Conservation (phyloP, 2,888 invertebrate species). For the Blastobasis lacticolella region DNA sequence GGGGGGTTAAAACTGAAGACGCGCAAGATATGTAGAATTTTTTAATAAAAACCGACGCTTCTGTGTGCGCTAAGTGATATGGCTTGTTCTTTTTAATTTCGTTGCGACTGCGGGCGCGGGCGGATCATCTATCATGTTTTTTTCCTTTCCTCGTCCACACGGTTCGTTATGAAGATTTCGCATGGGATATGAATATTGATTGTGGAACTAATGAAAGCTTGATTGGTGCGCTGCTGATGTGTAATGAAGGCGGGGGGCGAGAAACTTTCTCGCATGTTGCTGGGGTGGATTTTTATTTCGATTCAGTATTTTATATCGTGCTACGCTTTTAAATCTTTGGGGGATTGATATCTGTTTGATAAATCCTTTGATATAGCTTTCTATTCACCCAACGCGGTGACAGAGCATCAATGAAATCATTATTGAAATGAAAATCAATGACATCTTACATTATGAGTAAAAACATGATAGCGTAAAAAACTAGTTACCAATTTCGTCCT, state of each 20-base stretch:
- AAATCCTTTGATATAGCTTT: too few relatives aligned
- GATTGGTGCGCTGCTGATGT: conserved; percentile 65
- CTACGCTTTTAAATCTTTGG: too few relatives aligned
- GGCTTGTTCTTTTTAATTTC: conserved; percentile 74
- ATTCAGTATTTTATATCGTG: conserved; percentile 23
- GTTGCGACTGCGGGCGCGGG: conserved; percentile 56
- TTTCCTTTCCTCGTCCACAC: conserved; percentile 17
- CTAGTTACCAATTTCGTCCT: too few relatives aligned
- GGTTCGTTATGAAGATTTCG: conserved; percentile 58
- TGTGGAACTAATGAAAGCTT: conserved; percentile 68
- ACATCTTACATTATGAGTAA: too few relatives aligned
- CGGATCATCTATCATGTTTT: conserved; percentile 58
- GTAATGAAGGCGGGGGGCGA: conserved; percentile 40
- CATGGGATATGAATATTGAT: conserved; percentile 74
- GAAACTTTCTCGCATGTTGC: conserved; percentile 40
- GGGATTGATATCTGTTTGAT: too few relatives aligned
- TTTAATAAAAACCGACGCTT: conserved; percentile 67
- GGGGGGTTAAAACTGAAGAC: conserved; percentile 63
- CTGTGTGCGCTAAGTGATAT: conserved; percentile 74
- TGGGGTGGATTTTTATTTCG: conserved; percentile 11
- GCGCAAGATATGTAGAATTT: conserved; percentile 72
- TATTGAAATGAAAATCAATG: too few relatives aligned
- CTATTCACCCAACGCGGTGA: too few relatives aligned
- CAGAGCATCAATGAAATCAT: too few relatives aligned
- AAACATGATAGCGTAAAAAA: too few relatives aligned